These are phyloP conservation scores for Cheilinus undulatus DNA, from an alignment of 2,113 vertebrate genomes.

Conservation along the genomic window DNA sequence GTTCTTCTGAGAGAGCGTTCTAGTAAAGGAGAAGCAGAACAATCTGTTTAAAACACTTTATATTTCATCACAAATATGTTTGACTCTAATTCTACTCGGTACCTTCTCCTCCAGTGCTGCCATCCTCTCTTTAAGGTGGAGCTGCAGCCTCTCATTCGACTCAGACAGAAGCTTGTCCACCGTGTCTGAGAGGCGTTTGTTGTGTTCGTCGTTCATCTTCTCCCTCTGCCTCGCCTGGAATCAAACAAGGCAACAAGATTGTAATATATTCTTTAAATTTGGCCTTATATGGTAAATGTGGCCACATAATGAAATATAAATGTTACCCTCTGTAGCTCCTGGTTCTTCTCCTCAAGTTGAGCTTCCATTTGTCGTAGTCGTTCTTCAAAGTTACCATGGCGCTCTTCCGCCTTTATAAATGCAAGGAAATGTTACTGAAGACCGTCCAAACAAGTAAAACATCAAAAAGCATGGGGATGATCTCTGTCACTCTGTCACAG, in stretches of 20 bases:
- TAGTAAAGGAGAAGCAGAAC: conserved; percentile 49
- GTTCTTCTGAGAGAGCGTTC: conserved; percentile 93
- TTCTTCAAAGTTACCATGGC: conserved; percentile 95
- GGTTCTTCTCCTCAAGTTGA: conserved; percentile 94
- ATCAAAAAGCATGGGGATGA: no score
- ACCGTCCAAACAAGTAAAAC: not conserved
- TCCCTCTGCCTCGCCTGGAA: conserved; percentile 91
- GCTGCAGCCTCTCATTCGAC: conserved; percentile 93
- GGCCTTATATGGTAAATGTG: no score
- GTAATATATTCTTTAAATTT: no score
- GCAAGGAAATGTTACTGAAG: not conserved
- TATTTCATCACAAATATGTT: not conserved
- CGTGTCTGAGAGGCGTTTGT: conserved; percentile 92
- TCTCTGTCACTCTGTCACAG: no score
- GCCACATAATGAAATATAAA: conserved; percentile 1
- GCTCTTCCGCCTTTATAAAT: conserved; percentile 88
- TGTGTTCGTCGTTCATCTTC: conserved; percentile 96
- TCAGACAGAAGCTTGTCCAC: conserved; percentile 94
- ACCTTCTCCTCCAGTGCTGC: conserved; percentile 95
- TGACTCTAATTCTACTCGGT: not conserved
- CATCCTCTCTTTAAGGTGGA: conserved; percentile 96
- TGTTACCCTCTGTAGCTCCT: conserved; percentile 91
- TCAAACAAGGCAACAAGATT: not conserved
- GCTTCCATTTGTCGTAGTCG: conserved; percentile 92
- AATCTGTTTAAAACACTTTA: not conserved